A percentile compares a stretch with the other conserved stretches of the same genome.
Conservation (phyloP, 2,797 vertebrate genomes). For the Lutjanus argentimaculatus region DNA sequence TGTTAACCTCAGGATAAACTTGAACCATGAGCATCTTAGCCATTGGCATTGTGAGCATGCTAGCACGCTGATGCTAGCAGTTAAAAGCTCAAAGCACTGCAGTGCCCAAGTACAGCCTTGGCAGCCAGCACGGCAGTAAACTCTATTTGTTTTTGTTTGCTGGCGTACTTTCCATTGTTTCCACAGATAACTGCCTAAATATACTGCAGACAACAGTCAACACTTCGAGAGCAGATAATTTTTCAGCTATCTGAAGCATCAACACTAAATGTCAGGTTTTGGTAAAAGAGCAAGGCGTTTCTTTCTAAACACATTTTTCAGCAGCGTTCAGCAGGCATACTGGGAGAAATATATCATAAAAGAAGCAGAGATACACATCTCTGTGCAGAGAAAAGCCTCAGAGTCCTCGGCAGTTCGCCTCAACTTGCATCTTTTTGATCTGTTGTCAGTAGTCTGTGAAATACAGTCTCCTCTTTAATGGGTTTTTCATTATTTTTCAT, state of each 20-base stretch:
- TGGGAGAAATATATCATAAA: conserved; percentile 16
- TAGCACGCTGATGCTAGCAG: neutral
- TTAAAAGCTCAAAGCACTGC: neutral
- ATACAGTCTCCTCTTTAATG: conserved; percentile 36
- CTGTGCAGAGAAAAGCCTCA: conserved; percentile 22
- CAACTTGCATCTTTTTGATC: conserved; percentile 1
- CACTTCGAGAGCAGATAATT: conserved; percentile 2
- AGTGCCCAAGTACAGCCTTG: neutral
- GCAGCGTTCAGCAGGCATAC: conserved; percentile 9
- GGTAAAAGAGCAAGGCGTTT: conserved; percentile 10
- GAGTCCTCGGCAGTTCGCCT: conserved; percentile 5
- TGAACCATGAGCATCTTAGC: too few species aligned
- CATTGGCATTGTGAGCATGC: neutral
- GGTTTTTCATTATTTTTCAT: conserved; percentile 34
- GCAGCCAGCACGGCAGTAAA: neutral
- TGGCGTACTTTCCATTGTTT: neutral
- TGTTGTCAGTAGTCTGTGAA: conserved; percentile 35
- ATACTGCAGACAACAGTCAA: neutral
- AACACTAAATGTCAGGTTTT: conserved; percentile 46
- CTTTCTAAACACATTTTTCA: conserved; percentile 30
- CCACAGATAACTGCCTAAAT: neutral
- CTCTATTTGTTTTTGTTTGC: neutral
- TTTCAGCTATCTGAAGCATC: conserved; percentile 21
- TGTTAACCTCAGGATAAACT: too few species aligned
- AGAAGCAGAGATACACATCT: conserved; percentile 30